Percentiles rank a stretch among this genome's conserved stretches.
Conservation (phyloP, 2,113 vertebrate genomes). For the Phyllopteryx taeniolatus region DNA sequence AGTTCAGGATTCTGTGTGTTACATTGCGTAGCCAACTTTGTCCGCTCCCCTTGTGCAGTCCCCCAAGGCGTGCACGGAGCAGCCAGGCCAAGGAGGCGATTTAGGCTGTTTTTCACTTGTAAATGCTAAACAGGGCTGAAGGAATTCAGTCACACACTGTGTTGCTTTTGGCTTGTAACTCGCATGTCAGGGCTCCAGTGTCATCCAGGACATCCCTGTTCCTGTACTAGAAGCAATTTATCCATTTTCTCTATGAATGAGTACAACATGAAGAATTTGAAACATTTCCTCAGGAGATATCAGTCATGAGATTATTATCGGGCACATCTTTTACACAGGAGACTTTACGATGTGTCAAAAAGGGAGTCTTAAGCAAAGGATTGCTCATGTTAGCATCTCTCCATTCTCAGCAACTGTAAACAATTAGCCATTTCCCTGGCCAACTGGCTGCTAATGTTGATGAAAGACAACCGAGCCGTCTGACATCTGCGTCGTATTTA, state of each 20-base stretch:
- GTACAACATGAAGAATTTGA: background rate
- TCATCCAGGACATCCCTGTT: slow-evolving; percentile 11
- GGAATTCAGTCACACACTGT: slow-evolving; percentile 28
- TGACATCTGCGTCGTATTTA: slow-evolving; percentile 4
- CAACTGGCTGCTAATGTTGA: slow-evolving; percentile 35
- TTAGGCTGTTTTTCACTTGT: slow-evolving; percentile 40
- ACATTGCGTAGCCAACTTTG: background rate
- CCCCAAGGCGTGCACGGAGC: background rate
- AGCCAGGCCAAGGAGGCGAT: slow-evolving; percentile 23
- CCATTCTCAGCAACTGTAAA: slow-evolving; percentile 40
- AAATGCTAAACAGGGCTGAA: slow-evolving; percentile 52
- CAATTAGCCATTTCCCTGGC: slow-evolving; percentile 47
- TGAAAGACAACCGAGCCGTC: slow-evolving; percentile 39
- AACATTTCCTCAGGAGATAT: background rate
- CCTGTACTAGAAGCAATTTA: background rate
- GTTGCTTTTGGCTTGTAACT: slow-evolving; percentile 28
- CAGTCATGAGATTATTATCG: background rate
- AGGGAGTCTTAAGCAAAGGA: background rate
- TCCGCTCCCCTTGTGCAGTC: slow-evolving; percentile 16
- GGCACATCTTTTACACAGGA: background rate
- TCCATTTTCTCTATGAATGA: background rate
- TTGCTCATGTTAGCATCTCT: slow-evolving; percentile 10
- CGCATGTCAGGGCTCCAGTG: slow-evolving; percentile 15
- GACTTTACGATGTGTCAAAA: too few species aligned
- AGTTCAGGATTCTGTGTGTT: background rate